Percentiles rank a stretch among this genome's conserved stretches.
Conservation (phyloP, 1,140 invertebrate species). For the Mylabris phalerata region DNA sequence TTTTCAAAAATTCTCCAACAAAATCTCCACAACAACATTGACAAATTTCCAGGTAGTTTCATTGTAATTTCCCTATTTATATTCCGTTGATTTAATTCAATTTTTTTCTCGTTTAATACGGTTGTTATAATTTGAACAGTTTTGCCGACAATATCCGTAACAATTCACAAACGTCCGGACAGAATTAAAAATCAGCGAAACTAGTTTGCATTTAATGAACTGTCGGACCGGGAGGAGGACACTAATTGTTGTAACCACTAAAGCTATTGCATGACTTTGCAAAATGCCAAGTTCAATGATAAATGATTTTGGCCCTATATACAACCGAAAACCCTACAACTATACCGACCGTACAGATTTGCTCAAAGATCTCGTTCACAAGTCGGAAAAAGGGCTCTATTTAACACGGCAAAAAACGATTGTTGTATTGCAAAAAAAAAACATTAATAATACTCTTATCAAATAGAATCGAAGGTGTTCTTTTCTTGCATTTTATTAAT, state of each 20-base stretch:
- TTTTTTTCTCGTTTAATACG: no score
- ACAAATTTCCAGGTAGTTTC: not conserved
- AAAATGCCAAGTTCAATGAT: conserved; percentile 16
- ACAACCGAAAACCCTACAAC: conserved; percentile 2
- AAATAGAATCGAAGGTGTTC: no score
- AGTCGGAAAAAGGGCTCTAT: no score
- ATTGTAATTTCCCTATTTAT: not conserved
- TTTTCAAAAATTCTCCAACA: no score
- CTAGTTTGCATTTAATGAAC: conserved; percentile 19
- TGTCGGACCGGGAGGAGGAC: conserved; percentile 10
- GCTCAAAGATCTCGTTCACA: not conserved
- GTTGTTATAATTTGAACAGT: not conserved
- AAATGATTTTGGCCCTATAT: conserved; percentile 17
- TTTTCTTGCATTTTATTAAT: not conserved
- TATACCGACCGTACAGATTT: not conserved
- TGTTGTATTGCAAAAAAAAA: no score
- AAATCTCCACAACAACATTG: no score
- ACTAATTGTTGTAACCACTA: conserved; percentile 20
- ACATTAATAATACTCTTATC: not conserved
- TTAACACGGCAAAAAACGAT: no score
- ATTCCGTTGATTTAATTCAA: no score
- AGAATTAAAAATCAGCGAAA: conserved; percentile 5
- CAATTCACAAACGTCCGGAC: conserved; percentile 2
- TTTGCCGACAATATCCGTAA: conserved; percentile 14
- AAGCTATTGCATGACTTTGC: conserved; percentile 21